Percentiles rank a stretch among this genome's conserved stretches.
These are phyloP conservation scores for Cossypha niveicapilla DNA, from an alignment of 2,797 vertebrate genomes.

Conservation along the genomic window DNA sequence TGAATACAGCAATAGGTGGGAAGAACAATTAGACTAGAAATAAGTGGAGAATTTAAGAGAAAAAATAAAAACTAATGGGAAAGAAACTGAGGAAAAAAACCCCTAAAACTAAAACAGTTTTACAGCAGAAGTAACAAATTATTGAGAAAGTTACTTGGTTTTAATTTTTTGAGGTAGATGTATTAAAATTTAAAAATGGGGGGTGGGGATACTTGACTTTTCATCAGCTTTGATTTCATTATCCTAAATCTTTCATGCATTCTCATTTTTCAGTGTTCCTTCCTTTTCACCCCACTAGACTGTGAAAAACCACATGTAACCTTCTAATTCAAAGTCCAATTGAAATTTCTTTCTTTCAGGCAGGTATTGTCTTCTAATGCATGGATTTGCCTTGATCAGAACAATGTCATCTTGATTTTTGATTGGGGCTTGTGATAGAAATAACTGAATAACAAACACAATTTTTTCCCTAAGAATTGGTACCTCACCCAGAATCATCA, in stretches of 20 bases:
- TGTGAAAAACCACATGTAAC: not conserved
- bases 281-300: not conserved
- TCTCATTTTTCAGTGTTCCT: not conserved
- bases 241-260: not conserved
- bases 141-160: not conserved
- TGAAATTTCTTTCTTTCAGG: not conserved
- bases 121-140: not conserved
- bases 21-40: not conserved
- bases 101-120: not conserved
- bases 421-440: not conserved
- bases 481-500: not conserved
- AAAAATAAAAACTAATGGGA: not conserved
- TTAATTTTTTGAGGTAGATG: not conserved
- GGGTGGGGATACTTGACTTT: accelerated
- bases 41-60: not conserved
- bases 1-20: not conserved
- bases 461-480: not conserved
- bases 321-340: not conserved
- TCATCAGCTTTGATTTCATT: not conserved
- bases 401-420: constrained; percentile 34
- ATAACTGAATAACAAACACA: not conserved
- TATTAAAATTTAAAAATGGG: not conserved
- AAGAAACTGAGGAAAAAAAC: not conserved
- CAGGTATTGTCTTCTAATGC: not conserved
- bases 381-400: not conserved